Evolutionary conservation across 2,888 invertebrate genomes (phyloP), one percentile per base, ranked within the genome.

Genomic region (Oscheius sp.): DNA sequence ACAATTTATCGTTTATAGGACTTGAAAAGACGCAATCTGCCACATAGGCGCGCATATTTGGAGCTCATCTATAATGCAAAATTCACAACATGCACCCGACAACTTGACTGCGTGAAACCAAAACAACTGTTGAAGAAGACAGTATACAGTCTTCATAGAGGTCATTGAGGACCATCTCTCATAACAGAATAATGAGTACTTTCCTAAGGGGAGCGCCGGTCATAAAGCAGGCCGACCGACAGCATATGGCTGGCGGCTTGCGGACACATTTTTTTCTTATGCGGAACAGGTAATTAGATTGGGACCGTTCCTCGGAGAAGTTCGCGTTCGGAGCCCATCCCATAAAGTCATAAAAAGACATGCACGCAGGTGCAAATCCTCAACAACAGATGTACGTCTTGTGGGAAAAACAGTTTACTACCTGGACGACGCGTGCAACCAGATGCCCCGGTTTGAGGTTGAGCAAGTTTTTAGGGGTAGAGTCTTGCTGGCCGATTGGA

Each of bases 141-240:
- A 42, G 42, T 55, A 53, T 37, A 53, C 68, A 32, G 51, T 55
- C 53, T 55, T 42, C 42, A 11, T 33, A 37, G 53, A 68, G 68
- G 68, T 68, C 68, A 68, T 65, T 50, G 68, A 68, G 42, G 65
- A 33, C 29, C 68, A 68, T 68, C 63, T 63, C 68, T 37, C 68
- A 68, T 68, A 68, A 68, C 68, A 68, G 35, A 68, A 68, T 68
- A 68, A 68, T 68, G 68, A 68, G 68, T 68, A 68, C 55, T 68
- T 68, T 68, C 68, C n/a, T 51, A 68, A 55, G 55, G 42, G 68
- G 68, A 68, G 68, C 68, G 68, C 55, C 68, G 68, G 55, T 37
- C 53, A 68, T 68, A 68, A 68, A 68, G 68, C 68, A 53, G 55
- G 35, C 68, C 68, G 68, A 68, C 68, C 13, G 68, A 33, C 68